Evolutionary conservation across 2,797 vertebrate genomes (phyloP).

Genomic region (Furcifer pardalis): DNA sequence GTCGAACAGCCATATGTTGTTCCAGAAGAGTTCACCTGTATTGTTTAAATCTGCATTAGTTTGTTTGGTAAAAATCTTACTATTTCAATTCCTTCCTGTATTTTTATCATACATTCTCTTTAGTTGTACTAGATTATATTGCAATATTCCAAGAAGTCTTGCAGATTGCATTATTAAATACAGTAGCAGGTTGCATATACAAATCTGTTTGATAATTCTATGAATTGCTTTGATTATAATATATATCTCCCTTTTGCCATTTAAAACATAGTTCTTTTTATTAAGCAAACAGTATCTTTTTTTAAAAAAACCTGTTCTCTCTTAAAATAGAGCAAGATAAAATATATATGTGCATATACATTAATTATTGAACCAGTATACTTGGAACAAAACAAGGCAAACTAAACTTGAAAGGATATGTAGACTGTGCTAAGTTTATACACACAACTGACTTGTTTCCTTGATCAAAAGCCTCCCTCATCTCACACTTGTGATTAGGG

Average conservation of each 20-base stretch:
- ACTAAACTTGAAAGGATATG: background rate
- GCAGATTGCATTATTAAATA: slow-evolving; percentile 29
- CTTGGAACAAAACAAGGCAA: slow-evolving; percentile 29
- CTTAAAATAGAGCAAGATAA: slow-evolving; percentile 1
- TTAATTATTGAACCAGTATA: slow-evolving; percentile 4
- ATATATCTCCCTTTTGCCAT: slow-evolving; percentile 33
- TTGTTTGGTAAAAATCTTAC: slow-evolving; percentile 38
- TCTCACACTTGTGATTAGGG: background rate
- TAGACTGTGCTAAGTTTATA: slow-evolving; percentile 34
- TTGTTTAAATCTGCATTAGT: slow-evolving; percentile 51
- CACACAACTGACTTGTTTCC: slow-evolving; percentile 24
- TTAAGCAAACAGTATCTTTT: background rate
- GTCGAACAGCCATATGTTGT: slow-evolving; percentile 45
- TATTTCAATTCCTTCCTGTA: slow-evolving; percentile 11
- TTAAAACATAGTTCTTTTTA: slow-evolving; percentile 44
- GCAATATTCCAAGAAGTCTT: slow-evolving; percentile 1
- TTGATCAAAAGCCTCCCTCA: background rate
- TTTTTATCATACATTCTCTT: slow-evolving; percentile 25
- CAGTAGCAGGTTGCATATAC: slow-evolving; percentile 44
- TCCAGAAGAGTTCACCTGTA: slow-evolving; percentile 53
- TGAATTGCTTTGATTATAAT: slow-evolving; percentile 34
- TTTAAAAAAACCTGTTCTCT: slow-evolving; percentile 34
- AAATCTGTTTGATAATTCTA: slow-evolving; percentile 1
- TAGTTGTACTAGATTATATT: background rate
- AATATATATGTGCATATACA: background rate